Conservation (phyloP, 2,113 vertebrate genomes). For the Alouatta palliata region DNA sequence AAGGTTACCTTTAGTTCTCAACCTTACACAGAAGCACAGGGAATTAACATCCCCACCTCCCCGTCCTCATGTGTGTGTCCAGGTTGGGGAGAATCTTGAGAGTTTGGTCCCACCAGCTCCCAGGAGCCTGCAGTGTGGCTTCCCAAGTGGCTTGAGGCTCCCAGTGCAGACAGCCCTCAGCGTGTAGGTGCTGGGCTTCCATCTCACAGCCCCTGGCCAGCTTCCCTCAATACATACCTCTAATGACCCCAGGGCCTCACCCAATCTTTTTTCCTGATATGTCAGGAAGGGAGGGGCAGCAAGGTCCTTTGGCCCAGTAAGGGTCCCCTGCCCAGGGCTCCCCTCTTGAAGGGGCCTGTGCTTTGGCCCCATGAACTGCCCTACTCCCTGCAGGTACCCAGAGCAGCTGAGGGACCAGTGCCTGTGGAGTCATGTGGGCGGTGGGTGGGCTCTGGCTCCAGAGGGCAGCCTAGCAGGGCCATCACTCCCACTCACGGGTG, state of each 20-base stretch:
- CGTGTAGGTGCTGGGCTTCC: not conserved
- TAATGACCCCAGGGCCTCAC: not conserved
- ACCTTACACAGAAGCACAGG: not conserved
- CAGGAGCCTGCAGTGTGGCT: not conserved
- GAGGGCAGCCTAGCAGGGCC: not conserved
- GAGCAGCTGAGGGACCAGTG: not conserved
- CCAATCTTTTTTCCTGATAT: not conserved
- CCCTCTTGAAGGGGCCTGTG: too few species aligned
- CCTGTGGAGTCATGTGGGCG: too few species aligned
- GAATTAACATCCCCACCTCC: not conserved
- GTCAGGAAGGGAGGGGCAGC: not conserved
- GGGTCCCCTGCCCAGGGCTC: not conserved
- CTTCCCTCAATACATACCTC: not conserved
- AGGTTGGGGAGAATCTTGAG: not conserved
- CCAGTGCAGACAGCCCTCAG: not conserved
- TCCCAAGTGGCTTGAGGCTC: not conserved
- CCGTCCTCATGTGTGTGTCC: not conserved
- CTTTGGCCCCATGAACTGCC: not conserved
- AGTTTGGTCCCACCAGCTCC: not conserved
- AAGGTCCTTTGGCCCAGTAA: not conserved
- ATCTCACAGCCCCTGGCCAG: not conserved
- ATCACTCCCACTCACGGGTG: not conserved
- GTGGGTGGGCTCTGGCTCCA: not conserved
- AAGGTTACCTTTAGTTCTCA: not conserved
- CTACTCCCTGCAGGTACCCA: not conserved